Base-by-base conservation (phyloP, 2,797 vertebrate species). In the Mormyrus hasselquistii region DNA sequence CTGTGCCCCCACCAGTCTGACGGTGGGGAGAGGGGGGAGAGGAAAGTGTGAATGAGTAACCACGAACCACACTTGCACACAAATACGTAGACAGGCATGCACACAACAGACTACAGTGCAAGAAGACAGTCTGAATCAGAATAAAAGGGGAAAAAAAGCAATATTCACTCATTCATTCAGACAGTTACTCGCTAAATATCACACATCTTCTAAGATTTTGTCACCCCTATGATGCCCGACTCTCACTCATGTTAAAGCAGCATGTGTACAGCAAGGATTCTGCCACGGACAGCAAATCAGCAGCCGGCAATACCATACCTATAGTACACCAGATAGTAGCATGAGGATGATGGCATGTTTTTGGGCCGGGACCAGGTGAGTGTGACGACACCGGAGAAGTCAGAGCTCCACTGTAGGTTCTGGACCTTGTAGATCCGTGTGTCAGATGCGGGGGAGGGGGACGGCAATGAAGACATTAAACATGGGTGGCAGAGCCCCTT, bases 331-430 rank as follows among this genome's bases (percentile, higher is more conserved):
- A 96, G 94, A 93, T 98, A 99, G 87, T 97, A 96, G 52, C 98
- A 99, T 62, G 97, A 96, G 86, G 96, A 92, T 0, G 93, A 91
- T 0, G 97, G 96, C 93, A 99, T 97, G 91, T 96, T 98, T 92
- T 99, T 99, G 1, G 98, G 98, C 2, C 96, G 95, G 4, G 94
- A 95, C 98, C 98, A 99, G 0, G 97, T 98, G 93, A 99, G 93
- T 0, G 97, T 98, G 88, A 99, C 91, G 9, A 96, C 95, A 0
- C 98, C 98, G 0, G 94, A 94, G 92, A 98, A 97, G 92, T 99
- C 97, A 0, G 97, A 95, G 0, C 95, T 96, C 98, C 98, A 99
- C 91, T 98, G 98, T 41, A 99, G 96, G 93, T 99, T 98, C 95
- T 98, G 98, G 29, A 99, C 95, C 93, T 99, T 99, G 91, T 97